Evolutionary conservation across 2,113 vertebrate species (phyloP).

Genomic region (Grus americana): DNA sequence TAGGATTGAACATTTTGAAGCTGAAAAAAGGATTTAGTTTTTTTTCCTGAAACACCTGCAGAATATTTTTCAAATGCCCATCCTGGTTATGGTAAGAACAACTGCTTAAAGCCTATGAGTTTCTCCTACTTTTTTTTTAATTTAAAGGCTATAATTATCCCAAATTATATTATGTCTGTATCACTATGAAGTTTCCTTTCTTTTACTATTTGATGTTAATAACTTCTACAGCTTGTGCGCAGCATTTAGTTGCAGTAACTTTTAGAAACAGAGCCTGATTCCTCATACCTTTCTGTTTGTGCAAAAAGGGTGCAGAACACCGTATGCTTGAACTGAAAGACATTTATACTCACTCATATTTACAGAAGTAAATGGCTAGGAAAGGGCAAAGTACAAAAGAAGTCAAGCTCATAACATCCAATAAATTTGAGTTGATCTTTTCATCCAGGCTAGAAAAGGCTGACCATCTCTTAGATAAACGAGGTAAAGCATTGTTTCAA

Average conservation of each 20-base stretch:
- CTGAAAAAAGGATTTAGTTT: background rate
- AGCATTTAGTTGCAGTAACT: constrained; percentile 11
- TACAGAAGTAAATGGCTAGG: background rate
- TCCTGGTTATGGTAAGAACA: background rate
- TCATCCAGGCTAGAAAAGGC: background rate
- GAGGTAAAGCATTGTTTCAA: constrained; percentile 39
- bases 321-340: background rate
- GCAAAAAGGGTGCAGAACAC: constrained; percentile 30
- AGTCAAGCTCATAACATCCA: background rate
- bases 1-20: constrained; percentile 34
- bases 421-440: background rate
- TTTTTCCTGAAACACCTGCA: background rate
- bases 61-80: background rate
- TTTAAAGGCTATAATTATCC: background rate
- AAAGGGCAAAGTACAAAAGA: background rate
- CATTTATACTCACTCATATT: background rate
- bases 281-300: background rate
- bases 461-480: background rate
- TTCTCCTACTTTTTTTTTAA: background rate
- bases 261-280: constrained; percentile 6
- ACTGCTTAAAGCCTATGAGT: background rate
- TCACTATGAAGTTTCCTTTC: background rate
- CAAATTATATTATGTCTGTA: background rate
- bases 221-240: constrained; percentile 1
- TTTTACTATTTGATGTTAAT: background rate